Conservation (phyloP, 2,797 vertebrate genomes). For the Synaphobranchus kaupii region DNA sequence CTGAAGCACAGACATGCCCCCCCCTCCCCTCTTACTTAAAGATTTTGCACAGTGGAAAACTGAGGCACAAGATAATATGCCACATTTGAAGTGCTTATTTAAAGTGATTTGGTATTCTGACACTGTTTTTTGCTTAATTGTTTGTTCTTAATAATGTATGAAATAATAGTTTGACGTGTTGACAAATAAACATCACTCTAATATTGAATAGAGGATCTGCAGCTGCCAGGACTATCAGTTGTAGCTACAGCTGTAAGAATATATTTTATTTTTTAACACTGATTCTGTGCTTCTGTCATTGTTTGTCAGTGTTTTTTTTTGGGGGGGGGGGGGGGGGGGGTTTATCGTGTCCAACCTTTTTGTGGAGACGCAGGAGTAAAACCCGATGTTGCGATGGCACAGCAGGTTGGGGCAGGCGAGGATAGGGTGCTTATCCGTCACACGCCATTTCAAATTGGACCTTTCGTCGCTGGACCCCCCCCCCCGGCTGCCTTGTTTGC, state of each 20-base stretch:
- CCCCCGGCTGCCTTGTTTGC: not conserved
- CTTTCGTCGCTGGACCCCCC: not conserved
- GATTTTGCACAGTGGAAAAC: not conserved
- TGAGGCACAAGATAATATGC: not conserved
- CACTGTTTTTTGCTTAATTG: not conserved
- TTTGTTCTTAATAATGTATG: not conserved
- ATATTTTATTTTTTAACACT: not conserved
- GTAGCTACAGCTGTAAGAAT: not conserved
- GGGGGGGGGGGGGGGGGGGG: not conserved
- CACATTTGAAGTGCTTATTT: not conserved
- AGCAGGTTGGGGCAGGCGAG: not conserved
- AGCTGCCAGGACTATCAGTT: not conserved
- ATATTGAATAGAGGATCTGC: not conserved
- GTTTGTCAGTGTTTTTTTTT: not conserved
- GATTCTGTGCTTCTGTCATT: not conserved
- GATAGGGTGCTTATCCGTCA: not conserved
- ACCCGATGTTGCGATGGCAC: not conserved
- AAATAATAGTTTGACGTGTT: not conserved
- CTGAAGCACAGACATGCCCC: not conserved
- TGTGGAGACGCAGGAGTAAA: not conserved
- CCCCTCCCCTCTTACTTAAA: not conserved
- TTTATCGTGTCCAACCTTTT: not conserved
- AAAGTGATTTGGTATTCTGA: not conserved
- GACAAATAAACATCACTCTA: not conserved
- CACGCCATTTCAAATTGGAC: conserved; percentile 11